phyloP scores from a whole-genome alignment of 2,797 vertebrate species.

The Crenichthys baileyi region DNA sequence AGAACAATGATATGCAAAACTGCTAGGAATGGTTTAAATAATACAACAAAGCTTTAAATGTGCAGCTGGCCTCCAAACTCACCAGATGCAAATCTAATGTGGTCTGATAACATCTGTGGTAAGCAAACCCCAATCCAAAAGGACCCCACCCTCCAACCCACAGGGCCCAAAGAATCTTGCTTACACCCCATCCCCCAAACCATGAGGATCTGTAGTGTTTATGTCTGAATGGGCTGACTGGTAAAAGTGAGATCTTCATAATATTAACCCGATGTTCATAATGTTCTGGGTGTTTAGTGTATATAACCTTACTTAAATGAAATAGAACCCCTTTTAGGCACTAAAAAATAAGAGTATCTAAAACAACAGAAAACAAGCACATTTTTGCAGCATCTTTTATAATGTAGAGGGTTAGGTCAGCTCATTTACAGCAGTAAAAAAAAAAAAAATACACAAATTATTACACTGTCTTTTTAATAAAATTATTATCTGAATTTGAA shows the following conservation, averaged over 20 bases:
- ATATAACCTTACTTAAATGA: not conserved
- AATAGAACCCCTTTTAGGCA: not conserved
- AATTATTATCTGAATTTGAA: too few relatives aligned
- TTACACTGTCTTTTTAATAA: too few relatives aligned
- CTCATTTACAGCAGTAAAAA: too few relatives aligned
- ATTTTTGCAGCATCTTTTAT: not conserved
- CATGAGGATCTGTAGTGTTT: not conserved
- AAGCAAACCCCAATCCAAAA: not conserved
- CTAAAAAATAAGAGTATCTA: not conserved
- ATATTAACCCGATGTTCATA: not conserved
- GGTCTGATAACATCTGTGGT: conserved; percentile 8
- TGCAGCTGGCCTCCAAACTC: not conserved
- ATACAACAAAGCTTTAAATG: conserved; percentile 1
- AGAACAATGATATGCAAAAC: conserved; percentile 1
- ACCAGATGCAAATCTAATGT: conserved; percentile 12
- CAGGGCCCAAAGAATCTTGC: not conserved
- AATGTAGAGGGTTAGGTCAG: not conserved
- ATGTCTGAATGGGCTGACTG: not conserved
- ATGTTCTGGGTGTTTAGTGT: not conserved
- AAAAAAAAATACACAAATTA: too few relatives aligned
- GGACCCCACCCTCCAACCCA: conserved; percentile 3
- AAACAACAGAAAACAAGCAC: not conserved
- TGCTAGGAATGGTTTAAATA: not conserved
- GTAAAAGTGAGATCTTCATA: not conserved
- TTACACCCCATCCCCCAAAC: not conserved